phyloP scores from a whole-genome alignment of 92 coral and sea anemone genomes.

The Diadumene lineata region DNA sequence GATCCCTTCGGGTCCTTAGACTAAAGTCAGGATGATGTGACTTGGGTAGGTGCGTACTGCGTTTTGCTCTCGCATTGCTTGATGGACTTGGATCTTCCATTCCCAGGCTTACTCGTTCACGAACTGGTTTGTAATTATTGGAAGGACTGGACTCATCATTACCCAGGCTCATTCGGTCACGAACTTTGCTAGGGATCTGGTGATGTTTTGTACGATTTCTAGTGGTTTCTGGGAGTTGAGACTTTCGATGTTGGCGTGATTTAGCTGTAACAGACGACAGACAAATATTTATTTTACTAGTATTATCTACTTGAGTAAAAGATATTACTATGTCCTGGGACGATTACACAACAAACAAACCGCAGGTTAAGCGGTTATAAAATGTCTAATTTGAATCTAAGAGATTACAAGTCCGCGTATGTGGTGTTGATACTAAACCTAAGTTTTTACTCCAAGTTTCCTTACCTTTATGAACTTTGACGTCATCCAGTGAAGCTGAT shows the following conservation, averaged over 20 bases:
- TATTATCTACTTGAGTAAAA: not conserved
- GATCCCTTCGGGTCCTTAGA: constrained; percentile 36
- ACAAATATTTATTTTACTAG: not conserved
- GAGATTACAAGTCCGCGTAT: no score
- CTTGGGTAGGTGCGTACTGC: constrained; percentile 39
- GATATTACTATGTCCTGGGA: not conserved
- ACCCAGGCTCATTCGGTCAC: constrained; percentile 44
- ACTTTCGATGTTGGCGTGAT: constrained; percentile 78
- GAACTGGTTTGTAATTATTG: constrained; percentile 40
- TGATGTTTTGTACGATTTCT: constrained; percentile 31
- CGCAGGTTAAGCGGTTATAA: no score
- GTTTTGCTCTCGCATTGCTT: constrained; percentile 41
- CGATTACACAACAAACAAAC: not conserved
- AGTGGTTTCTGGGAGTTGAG: constrained; percentile 75
- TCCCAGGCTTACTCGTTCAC: constrained; percentile 43
- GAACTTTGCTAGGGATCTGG: constrained; percentile 27
- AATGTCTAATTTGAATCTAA: no score
- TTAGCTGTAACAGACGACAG: constrained; percentile 40
- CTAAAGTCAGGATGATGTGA: constrained; percentile 36
- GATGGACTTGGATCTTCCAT: constrained; percentile 50
- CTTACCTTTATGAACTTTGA: constrained; percentile 64
- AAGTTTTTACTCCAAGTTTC: not conserved
- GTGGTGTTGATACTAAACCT: no score
- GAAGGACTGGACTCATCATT: constrained; percentile 50
- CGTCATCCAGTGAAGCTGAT: constrained; percentile 82